Conservation (phyloP, 92 coral and sea anemone species). For the Porites divaricata region DNA sequence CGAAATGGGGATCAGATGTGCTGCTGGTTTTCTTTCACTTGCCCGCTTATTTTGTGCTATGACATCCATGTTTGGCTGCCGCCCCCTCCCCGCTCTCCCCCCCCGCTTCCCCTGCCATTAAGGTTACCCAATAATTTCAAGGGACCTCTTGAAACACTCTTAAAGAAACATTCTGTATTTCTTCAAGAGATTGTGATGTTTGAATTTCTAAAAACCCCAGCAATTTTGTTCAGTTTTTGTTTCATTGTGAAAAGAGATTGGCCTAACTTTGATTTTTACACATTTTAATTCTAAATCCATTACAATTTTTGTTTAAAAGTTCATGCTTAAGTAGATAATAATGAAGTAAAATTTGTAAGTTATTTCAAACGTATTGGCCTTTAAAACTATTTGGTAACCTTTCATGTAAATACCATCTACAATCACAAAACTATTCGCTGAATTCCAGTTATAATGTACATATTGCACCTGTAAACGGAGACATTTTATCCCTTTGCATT, state of each 20-base stretch:
- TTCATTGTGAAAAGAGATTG: too few species aligned
- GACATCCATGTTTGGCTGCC: background rate
- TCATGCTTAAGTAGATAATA: too few species aligned
- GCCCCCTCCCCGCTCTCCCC: too few species aligned
- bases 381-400: background rate
- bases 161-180: background rate
- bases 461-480: background rate
- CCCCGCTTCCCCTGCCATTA: background rate
- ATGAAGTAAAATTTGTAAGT: background rate
- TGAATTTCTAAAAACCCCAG: too few species aligned
- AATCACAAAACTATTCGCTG: background rate
- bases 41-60: background rate
- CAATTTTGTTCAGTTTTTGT: too few species aligned
- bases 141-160: background rate
- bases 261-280: too few species aligned
- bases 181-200: background rate
- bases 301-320: too few species aligned
- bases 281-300: too few species aligned
- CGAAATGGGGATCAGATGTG: conserved; percentile 79
- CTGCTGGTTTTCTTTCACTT: conserved; percentile 67
- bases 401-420: background rate
- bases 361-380: background rate
- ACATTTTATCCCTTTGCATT: too few species aligned
- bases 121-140: background rate
- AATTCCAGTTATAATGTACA: background rate